Conservation (phyloP, 2,888 invertebrate species). For the Leptura quadrifasciata region DNA sequence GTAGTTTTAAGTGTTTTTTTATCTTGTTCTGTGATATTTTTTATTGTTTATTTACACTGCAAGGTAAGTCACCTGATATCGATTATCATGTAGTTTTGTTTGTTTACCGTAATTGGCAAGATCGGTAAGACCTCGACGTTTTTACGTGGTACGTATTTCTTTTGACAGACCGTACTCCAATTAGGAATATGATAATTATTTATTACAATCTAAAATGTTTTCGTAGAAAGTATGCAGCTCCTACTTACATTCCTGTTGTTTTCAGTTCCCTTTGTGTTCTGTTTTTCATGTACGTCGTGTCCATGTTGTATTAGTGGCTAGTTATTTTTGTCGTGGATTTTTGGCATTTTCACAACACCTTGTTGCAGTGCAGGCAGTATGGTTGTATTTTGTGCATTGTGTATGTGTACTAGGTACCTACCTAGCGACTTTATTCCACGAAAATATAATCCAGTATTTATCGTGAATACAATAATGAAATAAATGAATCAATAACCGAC, state of each 20-base stretch:
- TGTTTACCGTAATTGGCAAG: slow-evolving; percentile 16
- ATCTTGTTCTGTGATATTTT: slow-evolving; percentile 59
- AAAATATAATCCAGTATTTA: neutral
- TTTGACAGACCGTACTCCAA: slow-evolving; percentile 3
- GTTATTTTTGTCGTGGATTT: slow-evolving; percentile 15
- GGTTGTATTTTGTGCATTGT: neutral
- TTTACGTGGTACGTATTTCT: neutral
- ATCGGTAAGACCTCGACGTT: neutral
- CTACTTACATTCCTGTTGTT: neutral
- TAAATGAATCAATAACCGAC: neutral
- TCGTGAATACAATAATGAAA: no score
- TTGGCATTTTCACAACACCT: slow-evolving; percentile 21
- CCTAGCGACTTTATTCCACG: no score
- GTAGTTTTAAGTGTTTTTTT: slow-evolving; percentile 58
- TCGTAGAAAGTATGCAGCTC: neutral
- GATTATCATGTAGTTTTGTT: slow-evolving; percentile 12
- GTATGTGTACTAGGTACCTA: no score
- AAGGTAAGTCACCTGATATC: slow-evolving; percentile 47
- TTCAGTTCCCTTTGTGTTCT: neutral
- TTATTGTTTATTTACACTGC: slow-evolving; percentile 46
- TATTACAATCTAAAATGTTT: neutral
- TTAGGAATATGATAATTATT: neutral
- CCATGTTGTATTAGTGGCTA: slow-evolving; percentile 6
- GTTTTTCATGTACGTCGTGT: slow-evolving; percentile 3
- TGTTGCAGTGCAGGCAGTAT: slow-evolving; percentile 3